Evolutionary conservation across 1,140 invertebrate genomes (phyloP), one percentile per base, ranked within the genome.

Genomic region (Cephus cinctus): DNA sequence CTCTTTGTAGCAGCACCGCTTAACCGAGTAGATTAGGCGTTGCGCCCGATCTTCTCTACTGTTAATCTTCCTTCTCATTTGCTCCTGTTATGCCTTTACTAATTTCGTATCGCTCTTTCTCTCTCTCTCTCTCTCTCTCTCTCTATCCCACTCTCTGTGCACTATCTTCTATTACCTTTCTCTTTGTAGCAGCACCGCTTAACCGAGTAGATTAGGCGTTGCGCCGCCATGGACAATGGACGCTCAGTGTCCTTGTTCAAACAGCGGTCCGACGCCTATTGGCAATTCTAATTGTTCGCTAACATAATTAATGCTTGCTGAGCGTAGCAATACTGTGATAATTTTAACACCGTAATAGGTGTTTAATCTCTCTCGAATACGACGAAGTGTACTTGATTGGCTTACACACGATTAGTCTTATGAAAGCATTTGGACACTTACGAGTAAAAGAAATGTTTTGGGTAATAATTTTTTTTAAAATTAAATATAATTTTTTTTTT

Each of bases 211-310:
- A 36, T 36, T 36, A 36, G 11, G 34, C 9, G 11, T 18, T 36
- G 34, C 34, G 19, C 3, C 34, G 8, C n/a, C 27, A 36, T 18
- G 9, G 34, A 36, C 34, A 36, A 36, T 36, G 34, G 34, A 36
- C 9, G 11, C 9, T 36, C 34, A 5, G 5, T 18, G 3, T 36
- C 34, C 11, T 36, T 36, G 34, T 36, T 36, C 14, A 36, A 36
- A 12, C 14, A 36, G 14, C 34, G 34, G 9, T 18, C 11, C 34
- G 34, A n/a, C 34, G 34, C 34, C 34, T 4, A 36, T 36, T 36
- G 34, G 34, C 34, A 36, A 14, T 8, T 36, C 15, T 15, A 36
- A 36, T 36, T 4, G 34, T 36, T 36, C 34, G 11, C 3, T 36
- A 36, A 36, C 19, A 36, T 36, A 18, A 15, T 36, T 36, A 36